These are phyloP conservation scores for Caerostris extrusa DNA, from an alignment of 1,140 invertebrate genomes.

Conservation along the genomic window DNA sequence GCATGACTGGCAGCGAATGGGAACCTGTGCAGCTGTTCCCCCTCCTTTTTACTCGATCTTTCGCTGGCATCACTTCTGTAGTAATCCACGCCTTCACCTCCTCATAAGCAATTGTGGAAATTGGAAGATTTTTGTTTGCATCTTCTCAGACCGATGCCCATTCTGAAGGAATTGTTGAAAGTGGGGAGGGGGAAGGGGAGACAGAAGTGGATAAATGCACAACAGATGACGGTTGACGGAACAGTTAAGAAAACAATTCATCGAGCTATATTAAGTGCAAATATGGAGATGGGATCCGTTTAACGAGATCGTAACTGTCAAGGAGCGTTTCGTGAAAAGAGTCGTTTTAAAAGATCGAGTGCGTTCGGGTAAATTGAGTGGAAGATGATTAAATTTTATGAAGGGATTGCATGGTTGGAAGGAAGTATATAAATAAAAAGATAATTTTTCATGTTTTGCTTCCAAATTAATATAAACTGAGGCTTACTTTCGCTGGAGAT, in stretches of 20 bases:
- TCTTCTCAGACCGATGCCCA: neutral
- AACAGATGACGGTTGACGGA: neutral
- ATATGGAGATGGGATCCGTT: constrained; percentile 12
- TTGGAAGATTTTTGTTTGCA: constrained; percentile 3
- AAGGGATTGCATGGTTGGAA: too few species aligned
- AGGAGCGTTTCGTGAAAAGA: neutral
- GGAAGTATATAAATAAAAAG: too few species aligned
- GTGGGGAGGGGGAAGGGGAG: neutral
- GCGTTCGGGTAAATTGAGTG: too few species aligned
- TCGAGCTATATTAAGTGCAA: constrained; percentile 18
- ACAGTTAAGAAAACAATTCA: constrained; percentile 15
- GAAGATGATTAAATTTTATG: too few species aligned
- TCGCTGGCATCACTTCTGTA: constrained; percentile 1
- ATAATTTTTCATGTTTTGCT: too few species aligned
- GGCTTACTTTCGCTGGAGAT: too few species aligned
- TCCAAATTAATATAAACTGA: too few species aligned
- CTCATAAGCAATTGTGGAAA: neutral
- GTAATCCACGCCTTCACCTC: constrained; percentile 15
- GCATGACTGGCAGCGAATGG: neutral
- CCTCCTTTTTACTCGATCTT: neutral
- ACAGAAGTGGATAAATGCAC: neutral
- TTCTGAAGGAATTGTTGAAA: neutral
- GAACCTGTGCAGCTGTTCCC: neutral
- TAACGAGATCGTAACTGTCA: neutral
- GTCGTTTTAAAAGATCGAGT: too few species aligned